Base-by-base conservation (phyloP, 2,797 vertebrate species). In the Sebastes alutus region DNA sequence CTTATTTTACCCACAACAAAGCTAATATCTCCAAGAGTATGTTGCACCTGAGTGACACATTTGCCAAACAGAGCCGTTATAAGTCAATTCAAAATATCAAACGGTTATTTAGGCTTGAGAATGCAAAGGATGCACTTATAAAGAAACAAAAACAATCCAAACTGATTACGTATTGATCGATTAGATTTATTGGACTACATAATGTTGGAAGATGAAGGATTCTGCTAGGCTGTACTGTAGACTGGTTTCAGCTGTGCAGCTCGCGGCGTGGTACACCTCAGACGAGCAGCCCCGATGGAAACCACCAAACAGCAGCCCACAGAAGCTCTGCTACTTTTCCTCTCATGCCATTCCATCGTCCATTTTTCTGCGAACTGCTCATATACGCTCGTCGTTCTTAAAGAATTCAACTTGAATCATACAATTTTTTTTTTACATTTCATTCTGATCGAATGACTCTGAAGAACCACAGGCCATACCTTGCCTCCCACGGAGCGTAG, bases 401-500 rank as follows among this genome's bases (percentile, higher is more conserved):
- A 85, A 74, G 27, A 79, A 81, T 68, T 52, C 71, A 29, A 25
- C 29, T 61, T 54, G 62, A 88, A 58, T 82, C 61, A 72, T 55
- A 27, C 13, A 4, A n/a, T 29, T 25, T 52, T 66, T 65, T 69
- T 70, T 69, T 54, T 35, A 8, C 27, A 42, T 70, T 85, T 80
- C 58, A 63, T 78, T 70, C 29, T 71, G 32, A 84, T 42, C 79
- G 18, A 75, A 29, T 72, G 72, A 80, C 73, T 74, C 23, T 75
- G 52, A 63, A 33, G 59, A 83, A 82, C 72, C 74, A 67, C 71
- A 80, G 46, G 63, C 65, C 58, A 35, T 74, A 83, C 71, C 77
- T 76, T 54, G 54, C 77, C 85, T 87, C 84, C 83, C 78, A 82
- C 81, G 56, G 77, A 81, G 80, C 4, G 3, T 8, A 81, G 63